These are phyloP conservation scores for Rousettus leschenaultii DNA, from an alignment of 2,113 vertebrate genomes.

Conservation along the genomic window DNA sequence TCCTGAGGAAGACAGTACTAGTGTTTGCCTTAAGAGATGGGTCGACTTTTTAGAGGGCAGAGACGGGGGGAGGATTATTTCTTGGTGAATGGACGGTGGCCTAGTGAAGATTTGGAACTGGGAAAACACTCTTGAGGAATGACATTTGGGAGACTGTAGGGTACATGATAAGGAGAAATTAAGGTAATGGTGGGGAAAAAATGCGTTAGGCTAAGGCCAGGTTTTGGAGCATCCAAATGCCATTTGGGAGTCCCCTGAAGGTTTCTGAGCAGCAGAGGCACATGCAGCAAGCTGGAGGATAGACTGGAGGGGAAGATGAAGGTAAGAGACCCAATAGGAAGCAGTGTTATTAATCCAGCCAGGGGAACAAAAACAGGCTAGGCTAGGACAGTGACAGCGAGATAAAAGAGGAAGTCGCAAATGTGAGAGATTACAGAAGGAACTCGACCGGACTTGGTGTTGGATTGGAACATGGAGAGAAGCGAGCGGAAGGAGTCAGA, in stretches of 20 bases:
- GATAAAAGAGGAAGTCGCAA: slow-evolving; percentile 54
- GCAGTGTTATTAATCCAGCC: neutral
- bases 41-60: slow-evolving; percentile 27
- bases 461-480: neutral
- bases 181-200: neutral
- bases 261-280: neutral
- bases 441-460: neutral
- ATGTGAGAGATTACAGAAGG: slow-evolving; percentile 7
- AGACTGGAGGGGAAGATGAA: neutral
- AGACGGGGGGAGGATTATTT: neutral
- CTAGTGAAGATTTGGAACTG: neutral
- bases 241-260: neutral
- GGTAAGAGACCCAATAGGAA: neutral
- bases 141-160: neutral
- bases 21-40: slow-evolving; percentile 44
- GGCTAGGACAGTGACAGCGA: neutral
- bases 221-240: neutral
- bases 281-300: neutral
- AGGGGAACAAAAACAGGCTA: neutral
- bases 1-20: slow-evolving; percentile 56
- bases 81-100: neutral
- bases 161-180: neutral
- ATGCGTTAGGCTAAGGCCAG: neutral
- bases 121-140: neutral
- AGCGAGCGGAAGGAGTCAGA: neutral